Base-by-base conservation (phyloP, 2,113 vertebrate genomes). In the Elanoides forficatus region DNA sequence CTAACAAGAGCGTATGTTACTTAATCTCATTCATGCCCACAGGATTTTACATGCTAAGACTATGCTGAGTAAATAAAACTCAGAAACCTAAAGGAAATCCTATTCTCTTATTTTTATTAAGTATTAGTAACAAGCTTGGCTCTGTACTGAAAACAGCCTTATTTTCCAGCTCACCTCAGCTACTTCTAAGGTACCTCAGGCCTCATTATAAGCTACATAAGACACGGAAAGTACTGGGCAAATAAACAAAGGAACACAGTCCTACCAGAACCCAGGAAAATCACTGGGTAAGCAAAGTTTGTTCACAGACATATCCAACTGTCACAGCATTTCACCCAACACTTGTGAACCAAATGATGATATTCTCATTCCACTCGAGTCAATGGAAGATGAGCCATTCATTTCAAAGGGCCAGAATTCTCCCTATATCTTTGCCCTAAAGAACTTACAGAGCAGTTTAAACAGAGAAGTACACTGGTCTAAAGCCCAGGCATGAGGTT, bases 31-130 rank as follows among this genome's bases (percentile, higher is more conserved):
- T 97, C 93, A 93, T 96, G 97, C 91, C 97, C 97, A 86, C 98
- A 98, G 98, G 96, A 95, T 97, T 97, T 97, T 81, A 98, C 97
- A 98, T 96, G 97, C 97, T 97, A 97, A 97, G 94, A 88, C 96
- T 96, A 97, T 96, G 97, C 97, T 97, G 97, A 97, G 95, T 98
- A 97, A 98, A 98, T 93, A 93, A 98, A 98, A 98, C 98, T 97
- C 93, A 97, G 97, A 97, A 98, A 98, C 78, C 76, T 81, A 63
- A 83, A 66, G 60, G 29, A 94, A 93, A 95, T 93, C 42, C 43
- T 73, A 81, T 81, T 92, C 50, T 92, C 23, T 72, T 59, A 22
- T 75, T 93, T 90, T 93, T 91, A 81, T 75, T 67, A 70, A 84
- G 52, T 32, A 68, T 59, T 79, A 75, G 29, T 29, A 88, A 84